A percentile compares a stretch with the other conserved stretches of the same genome.
phyloP scores from a whole-genome alignment of 2,888 invertebrate species.

The Trachelus troglodyta region DNA sequence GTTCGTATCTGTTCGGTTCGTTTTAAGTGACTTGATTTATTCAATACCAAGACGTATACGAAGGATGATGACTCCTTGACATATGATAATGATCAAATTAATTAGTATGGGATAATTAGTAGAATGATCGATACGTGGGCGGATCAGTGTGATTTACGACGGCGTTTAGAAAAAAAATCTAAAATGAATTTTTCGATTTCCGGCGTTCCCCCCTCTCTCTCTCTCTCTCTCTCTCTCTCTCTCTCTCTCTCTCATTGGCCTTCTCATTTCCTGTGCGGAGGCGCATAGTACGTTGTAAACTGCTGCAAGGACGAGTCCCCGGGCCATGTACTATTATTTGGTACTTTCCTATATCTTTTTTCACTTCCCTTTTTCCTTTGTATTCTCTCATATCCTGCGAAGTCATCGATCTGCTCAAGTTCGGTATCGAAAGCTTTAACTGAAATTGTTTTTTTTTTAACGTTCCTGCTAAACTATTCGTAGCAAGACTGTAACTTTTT shows the following conservation, averaged over 20 bases:
- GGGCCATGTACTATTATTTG: neutral
- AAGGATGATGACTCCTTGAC: neutral
- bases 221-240: too few species aligned
- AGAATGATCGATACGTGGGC: neutral
- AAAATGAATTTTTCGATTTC: neutral
- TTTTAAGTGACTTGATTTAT: neutral
- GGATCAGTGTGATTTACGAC: neutral
- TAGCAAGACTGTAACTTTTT: neutral
- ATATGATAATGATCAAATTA: neutral
- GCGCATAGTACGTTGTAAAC: neutral
- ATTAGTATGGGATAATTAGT: neutral
- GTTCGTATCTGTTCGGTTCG: neutral
- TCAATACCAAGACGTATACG: neutral
- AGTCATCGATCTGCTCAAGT: neutral
- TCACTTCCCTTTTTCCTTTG: neutral
- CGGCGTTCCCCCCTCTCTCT: neutral
- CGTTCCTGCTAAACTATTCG: neutral
- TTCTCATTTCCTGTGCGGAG: neutral
- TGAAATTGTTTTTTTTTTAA: neutral
- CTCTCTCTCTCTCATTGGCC: neutral
- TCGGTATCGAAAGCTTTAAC: neutral
- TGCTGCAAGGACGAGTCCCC: neutral
- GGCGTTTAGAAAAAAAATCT: neutral
- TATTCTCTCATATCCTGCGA: neutral
- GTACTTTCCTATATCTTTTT: neutral